These are phyloP conservation scores for Bryconaethiops microstoma DNA, from an alignment of 2,797 vertebrate species.

Conservation along the genomic window DNA sequence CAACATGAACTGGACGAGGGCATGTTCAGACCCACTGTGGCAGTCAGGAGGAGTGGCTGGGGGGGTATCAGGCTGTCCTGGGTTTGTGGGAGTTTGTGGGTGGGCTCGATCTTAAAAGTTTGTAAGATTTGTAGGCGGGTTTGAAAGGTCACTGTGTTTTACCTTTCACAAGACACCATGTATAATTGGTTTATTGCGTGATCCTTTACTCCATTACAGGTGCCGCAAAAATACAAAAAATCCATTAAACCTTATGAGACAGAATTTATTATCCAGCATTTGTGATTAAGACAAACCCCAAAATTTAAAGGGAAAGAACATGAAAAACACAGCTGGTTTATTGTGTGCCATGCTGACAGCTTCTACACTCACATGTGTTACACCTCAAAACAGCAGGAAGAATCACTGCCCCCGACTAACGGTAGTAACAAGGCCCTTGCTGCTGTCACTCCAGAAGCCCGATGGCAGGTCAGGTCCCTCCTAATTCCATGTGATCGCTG, in stretches of 20 bases:
- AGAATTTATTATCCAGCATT: background rate
- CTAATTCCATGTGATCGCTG: background rate
- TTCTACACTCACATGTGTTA: too few species aligned
- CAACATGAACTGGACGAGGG: background rate
- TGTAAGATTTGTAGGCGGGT: background rate
- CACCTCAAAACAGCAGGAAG: background rate
- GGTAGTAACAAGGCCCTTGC: background rate
- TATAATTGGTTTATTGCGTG: slow-evolving; percentile 23
- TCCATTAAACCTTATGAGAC: background rate
- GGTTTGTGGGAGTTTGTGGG: background rate
- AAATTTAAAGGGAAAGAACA: background rate
- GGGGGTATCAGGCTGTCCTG: background rate
- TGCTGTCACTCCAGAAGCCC: background rate
- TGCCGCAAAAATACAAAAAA: too few species aligned
- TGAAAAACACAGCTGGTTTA: too few species aligned
- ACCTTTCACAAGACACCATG: slow-evolving; percentile 28
- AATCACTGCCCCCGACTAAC: too few species aligned
- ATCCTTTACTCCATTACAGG: background rate
- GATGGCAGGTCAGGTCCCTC: background rate
- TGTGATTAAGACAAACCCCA: background rate
- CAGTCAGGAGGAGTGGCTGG: background rate
- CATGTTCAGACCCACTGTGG: background rate
- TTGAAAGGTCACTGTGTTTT: slow-evolving; percentile 4
- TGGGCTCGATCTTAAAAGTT: background rate
- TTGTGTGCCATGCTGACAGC: too few species aligned